Base-by-base conservation (phyloP, 2,797 vertebrate species). In the Leptodactylus fallax region DNA sequence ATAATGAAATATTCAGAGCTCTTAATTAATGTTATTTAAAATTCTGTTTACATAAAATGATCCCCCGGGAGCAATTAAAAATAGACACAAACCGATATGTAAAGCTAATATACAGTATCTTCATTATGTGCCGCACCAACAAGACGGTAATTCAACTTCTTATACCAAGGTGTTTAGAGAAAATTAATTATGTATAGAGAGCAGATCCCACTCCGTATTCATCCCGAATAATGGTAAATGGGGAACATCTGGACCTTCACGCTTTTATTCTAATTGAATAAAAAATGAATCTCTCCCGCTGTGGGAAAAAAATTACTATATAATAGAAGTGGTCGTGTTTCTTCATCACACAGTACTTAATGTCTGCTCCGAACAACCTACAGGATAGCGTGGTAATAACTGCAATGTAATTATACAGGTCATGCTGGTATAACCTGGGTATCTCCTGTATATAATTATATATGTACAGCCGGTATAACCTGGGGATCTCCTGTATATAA, bases 201-300 rank as follows among this genome's bases (percentile, higher is more conserved):
- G 27, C 58, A 49, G 21, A 81, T 58, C 25, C 16, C 6, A 13
- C 13, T 17, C 77, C 51, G 51, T 25, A 78, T 53, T 55, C 55
- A 79, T 17, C 77, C 77, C 51, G 78, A 58, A 79, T 78, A 79
- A 58, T 11, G 8, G 55, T 6, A 12, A 58, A 60, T 13, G 78
- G 45, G 55, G 55, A 58, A 56, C 55, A 79, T 79, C 78, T 58
- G 78, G 53, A 58, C 78, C 55, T 79, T 36, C 27, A 72, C 83
- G 90, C 86, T 91, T 90, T 88, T 87, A 91, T 91, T 36, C 17
- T 79, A 79, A 36, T 79, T 79, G 53, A 79, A 60, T 79, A 79
- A 79, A 58, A 79, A 58, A 79, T 79, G 78, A 58, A 55, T 60
- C 55, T 60, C 17, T 60, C 65, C 79, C 3, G 60, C 79, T 65